Evolutionary conservation across 2,113 vertebrate genomes (phyloP).

Genomic region (Microtus richardsoni): DNA sequence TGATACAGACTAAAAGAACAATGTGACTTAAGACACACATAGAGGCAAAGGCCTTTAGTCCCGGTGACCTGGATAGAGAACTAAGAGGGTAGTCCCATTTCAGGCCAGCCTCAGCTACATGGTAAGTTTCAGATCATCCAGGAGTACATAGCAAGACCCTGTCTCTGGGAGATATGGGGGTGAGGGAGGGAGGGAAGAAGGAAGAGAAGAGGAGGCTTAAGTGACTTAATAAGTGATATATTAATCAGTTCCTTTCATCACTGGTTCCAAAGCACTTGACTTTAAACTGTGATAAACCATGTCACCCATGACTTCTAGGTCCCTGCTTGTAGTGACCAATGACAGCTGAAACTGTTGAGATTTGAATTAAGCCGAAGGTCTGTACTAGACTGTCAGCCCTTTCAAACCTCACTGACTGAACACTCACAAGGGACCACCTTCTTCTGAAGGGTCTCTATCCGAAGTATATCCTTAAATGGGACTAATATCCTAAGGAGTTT

Average conservation of each 20-base stretch:
- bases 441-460: not conserved
- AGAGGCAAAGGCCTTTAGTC: not conserved
- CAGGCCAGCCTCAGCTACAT: not conserved
- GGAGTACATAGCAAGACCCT: not conserved
- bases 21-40: not conserved
- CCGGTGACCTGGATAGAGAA: not conserved
- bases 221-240: not conserved
- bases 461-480: not conserved
- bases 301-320: not conserved
- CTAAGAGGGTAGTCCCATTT: not conserved
- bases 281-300: constrained; percentile 28
- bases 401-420: not conserved
- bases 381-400: not conserved
- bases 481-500: not conserved
- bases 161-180: not conserved
- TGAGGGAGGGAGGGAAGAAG: not conserved
- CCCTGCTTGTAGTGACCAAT: not conserved
- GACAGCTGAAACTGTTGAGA: not conserved
- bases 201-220: not conserved
- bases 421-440: not conserved
- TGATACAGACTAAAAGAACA: not conserved
- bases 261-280: not conserved
- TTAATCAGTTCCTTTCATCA: not conserved
- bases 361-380: not conserved
- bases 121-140: not conserved